Base-by-base conservation (phyloP, 2,888 invertebrate species). In the Anoplius nigerrimus region DNA sequence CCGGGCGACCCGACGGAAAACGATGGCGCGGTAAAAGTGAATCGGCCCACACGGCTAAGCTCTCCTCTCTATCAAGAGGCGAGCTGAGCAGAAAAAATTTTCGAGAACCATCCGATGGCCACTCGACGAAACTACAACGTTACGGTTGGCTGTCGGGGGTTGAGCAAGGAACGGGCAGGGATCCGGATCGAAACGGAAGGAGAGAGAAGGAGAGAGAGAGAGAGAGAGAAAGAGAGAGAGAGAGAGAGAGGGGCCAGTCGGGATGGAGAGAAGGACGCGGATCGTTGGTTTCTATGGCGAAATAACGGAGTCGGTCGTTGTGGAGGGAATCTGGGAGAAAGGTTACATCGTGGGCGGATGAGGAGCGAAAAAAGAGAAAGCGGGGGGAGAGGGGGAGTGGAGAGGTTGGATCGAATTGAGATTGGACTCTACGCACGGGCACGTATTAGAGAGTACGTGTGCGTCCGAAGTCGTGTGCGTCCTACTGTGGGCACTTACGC, bases 231-330 rank as follows among this genome's bases (percentile, higher is more conserved):
- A 18, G 46, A 8, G 4, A 53, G 8, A 1, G 48, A n/a, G 22
- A 11, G 24, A 6, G 55, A n/a, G 22, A 21, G 51, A 45, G 54
- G 45, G 34, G 27, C 6, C 27, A 27, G 27, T 27, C 4, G 4
- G 27, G 27, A 6, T 5, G 27, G 6, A 6, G 6, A 27, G 2
- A 27, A 27, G 62, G 51, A 43, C 21, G 58, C n/a, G 43, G 24
- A 21, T 57, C 56, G 52, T 22, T 16, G 42, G 52, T 42, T 52
- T 59, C 66, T 67, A 18, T 55, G 62, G 21, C 21, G 64, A 60
- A 75, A 75, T 74, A 71, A 64, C 65, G 64, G 62, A 71, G 56
- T 63, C 68, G 63, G 54, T 54, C 58, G 56, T 21, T 24, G 53
- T 18, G 60, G 67, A 60, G 61, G 58, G 66, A 70, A 67, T 63